phyloP scores from a whole-genome alignment of 2,888 invertebrate species.

The Lasioglossum marginatum region DNA sequence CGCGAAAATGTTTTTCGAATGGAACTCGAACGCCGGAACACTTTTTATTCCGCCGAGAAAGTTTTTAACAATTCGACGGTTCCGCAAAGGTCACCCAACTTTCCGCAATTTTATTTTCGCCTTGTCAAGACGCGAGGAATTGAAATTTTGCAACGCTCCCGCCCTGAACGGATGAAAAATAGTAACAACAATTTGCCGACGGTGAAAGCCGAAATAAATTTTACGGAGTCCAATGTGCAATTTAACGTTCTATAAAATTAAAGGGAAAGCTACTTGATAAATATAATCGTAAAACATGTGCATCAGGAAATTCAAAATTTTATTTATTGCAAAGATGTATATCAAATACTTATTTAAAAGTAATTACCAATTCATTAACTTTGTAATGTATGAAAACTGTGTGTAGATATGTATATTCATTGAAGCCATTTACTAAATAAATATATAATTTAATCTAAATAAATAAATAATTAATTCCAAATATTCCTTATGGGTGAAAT shows the following conservation, averaged over 20 bases:
- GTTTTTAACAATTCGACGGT: slow-evolving; percentile 5
- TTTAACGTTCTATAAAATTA: neutral
- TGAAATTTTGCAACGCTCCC: neutral
- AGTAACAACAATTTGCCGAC: neutral
- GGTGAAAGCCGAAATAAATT: neutral
- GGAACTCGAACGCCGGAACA: neutral
- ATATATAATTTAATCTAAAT: too few species aligned
- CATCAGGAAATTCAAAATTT: too few species aligned
- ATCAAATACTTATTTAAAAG: too few species aligned
- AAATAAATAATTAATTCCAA: too few species aligned
- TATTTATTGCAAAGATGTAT: too few species aligned
- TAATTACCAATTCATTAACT: too few species aligned
- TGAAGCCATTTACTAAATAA: too few species aligned
- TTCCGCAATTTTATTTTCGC: neutral
- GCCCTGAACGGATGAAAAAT: neutral
- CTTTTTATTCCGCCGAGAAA: neutral
- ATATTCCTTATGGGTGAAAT: too few species aligned
- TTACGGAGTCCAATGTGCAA: too few species aligned
- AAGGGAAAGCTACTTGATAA: neutral
- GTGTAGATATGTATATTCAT: too few species aligned
- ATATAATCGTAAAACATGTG: neutral
- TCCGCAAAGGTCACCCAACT: neutral
- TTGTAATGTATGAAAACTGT: too few species aligned
- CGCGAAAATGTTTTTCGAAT: neutral
- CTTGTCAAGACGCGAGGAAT: neutral